Percentiles rank a stretch among this genome's conserved stretches.
These are phyloP conservation scores for Drosophila kikkawai DNA, from an alignment of 1,140 invertebrate genomes.

Conservation along the genomic window DNA sequence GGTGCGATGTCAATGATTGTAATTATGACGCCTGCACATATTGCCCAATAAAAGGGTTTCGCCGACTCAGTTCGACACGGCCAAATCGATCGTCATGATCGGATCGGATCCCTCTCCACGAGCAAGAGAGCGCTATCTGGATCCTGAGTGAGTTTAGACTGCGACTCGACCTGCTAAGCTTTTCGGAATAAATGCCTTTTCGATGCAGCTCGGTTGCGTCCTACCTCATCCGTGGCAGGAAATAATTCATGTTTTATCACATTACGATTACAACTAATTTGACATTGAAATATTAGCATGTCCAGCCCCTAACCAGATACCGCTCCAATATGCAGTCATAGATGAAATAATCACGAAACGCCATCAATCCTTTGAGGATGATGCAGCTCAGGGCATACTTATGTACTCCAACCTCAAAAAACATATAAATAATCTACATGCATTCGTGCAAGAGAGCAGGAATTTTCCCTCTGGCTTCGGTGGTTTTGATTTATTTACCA, in stretches of 20 bases:
- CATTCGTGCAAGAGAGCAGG: constrained; percentile 14
- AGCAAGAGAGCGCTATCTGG: background rate
- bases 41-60: constrained; percentile 65
- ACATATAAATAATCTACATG: constrained; percentile 72
- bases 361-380: constrained; percentile 71
- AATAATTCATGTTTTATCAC: constrained; percentile 76
- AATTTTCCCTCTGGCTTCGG: constrained; percentile 63
- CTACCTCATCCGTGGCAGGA: constrained; percentile 3
- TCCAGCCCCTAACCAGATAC: background rate
- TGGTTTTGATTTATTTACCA: constrained; percentile 83
- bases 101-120: constrained; percentile 9
- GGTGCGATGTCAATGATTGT: constrained; percentile 76
- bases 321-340: background rate
- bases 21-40: constrained; percentile 59
- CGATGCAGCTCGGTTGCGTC: constrained; percentile 18
- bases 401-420: constrained; percentile 19
- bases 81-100: constrained; percentile 54
- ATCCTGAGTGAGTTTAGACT: background rate
- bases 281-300: constrained; percentile 75
- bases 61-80: constrained; percentile 26
- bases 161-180: background rate
- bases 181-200: constrained; percentile 18
- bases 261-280: constrained; percentile 76
- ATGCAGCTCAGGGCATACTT: constrained; percentile 21
- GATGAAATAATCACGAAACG: constrained; percentile 65